Evolutionary conservation across 2,113 vertebrate genomes (phyloP), one percentile per base, ranked within the genome.

Genomic region (Ciconia maguari): DNA sequence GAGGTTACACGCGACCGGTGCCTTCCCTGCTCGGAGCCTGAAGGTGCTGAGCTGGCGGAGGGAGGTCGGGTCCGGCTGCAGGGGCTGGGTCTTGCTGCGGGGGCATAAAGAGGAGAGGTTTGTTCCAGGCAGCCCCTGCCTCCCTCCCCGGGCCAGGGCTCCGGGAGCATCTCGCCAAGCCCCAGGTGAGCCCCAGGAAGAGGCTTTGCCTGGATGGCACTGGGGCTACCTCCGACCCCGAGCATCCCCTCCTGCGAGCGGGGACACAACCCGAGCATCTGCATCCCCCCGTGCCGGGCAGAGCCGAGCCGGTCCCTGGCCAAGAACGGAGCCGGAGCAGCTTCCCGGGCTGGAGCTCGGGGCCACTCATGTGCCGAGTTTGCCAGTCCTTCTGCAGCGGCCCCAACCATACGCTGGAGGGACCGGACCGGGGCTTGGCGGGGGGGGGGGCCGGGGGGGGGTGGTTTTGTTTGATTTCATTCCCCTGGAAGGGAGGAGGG

Each of bases 391-490:
- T 6, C 61, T 36, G 52, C 61, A 38, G 19, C 24, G 42, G 15
- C 60, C 49, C 20, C 36, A 57, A 3, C 34, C 17, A 3, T 7
- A 17, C 9, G 1, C 32, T 13, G n/a, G 24, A 61, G 36, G 32
- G 70, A n/a, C 17, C 2, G 7, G 51, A 2, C 32, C 1, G 5
- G n/a, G 49, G 30, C 38, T 65, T 7, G 38, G 34, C 1, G 8
- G 64, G 91, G 55, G 22, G 22, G 32, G n/a, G n/a, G n/a, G n/a
- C n/a, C n/a, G n/a, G n/a, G n/a, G 8, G 64, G 91, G 55, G 26
- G 22, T 49, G 60, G 65, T 96, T 93, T 94, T 71, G 83, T 87
- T 91, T 89, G 60, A 90, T 95, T 95, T 74, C 87, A 48, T 95
- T 87, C 57, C 95, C 93, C 72, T 74, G 77, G 57, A 58, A 92